Evolutionary conservation across 2,113 vertebrate species (phyloP).

Genomic region (Ursus arctos): DNA sequence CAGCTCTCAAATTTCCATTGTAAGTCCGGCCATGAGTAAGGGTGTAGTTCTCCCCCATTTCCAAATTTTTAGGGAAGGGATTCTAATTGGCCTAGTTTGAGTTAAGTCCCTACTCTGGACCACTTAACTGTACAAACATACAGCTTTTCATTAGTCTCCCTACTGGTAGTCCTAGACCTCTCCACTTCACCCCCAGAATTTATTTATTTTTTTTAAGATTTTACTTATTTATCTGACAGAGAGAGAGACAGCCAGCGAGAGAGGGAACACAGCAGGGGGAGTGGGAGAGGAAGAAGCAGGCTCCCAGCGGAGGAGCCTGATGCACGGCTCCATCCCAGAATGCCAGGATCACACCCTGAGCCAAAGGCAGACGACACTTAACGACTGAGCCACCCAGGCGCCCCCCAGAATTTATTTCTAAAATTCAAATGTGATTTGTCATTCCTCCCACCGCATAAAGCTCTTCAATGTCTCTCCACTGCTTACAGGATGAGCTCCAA

Average conservation of each 20-base stretch:
- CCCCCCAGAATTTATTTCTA: background rate
- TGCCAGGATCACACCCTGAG: too few species aligned
- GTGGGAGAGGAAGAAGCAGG: too few species aligned
- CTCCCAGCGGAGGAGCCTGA: too few species aligned
- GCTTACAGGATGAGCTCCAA: background rate
- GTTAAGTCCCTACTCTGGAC: background rate
- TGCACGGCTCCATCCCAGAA: too few species aligned
- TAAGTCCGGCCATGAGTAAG: background rate
- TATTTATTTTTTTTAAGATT: background rate
- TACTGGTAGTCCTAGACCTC: background rate
- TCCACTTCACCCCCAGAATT: background rate
- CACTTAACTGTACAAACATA: background rate
- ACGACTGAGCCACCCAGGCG: too few species aligned
- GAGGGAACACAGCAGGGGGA: too few species aligned
- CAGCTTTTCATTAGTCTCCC: background rate
- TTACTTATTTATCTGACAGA: too few species aligned
- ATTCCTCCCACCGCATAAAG: background rate
- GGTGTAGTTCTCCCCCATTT: background rate
- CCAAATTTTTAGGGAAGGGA: background rate
- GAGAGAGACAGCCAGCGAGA: too few species aligned
- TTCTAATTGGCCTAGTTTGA: background rate
- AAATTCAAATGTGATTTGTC: conserved; percentile 3
- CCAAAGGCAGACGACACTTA: too few species aligned
- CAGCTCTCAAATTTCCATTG: background rate
- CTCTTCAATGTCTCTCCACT: background rate